Base-by-base conservation (phyloP, 2,113 vertebrate genomes). In the Podarcis muralis region DNA sequence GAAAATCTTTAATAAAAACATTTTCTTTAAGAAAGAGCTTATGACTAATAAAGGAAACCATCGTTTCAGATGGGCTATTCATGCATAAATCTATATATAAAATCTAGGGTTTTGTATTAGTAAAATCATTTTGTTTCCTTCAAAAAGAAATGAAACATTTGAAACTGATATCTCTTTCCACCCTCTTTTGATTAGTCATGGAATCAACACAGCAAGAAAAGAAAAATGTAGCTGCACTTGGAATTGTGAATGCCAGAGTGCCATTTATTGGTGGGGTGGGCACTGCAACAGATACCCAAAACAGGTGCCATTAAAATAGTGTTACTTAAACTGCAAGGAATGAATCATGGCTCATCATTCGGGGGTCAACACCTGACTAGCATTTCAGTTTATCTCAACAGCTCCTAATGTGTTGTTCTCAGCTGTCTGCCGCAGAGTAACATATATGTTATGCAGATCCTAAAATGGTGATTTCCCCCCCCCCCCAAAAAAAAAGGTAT, bases 81-180 rank as follows among this genome's bases (percentile, higher is more conserved):
- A 82, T 82, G 65, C 25, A 82, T 35, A 82, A 82, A 68, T 82
- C 81, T 68, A 66, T 82, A 66, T 68, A 82, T 68, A 82, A 82
- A 68, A 8, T 40, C 32, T 4, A 30, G 16, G 23, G 48, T 53
- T 69, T 20, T 71, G 66, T 48, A 69, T 48, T 30, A 71, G 37
- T 71, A 18, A 69, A 71, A 71, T 23, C 5, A 53, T 65, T 65
- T 37, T 57, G 30, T 35, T 57, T 30, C 25, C 81, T 68, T 11
- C 48, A 8, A 69, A 83, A 62, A 62, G 18, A 15, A 62, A 18
- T 1, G 22, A 68, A 84, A 23, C 2, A 22, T 32, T 74, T 6
- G 11, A 7, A 32, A 74, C 48, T 35, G 30, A 32, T 74, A 57
- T 74, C 25, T 83, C 6, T 74, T 75, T 25, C 48, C 43, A 85